Evolutionary conservation across 92 coral and sea anemone genomes (phyloP).

Genomic region (Epizoanthus scotinus): DNA sequence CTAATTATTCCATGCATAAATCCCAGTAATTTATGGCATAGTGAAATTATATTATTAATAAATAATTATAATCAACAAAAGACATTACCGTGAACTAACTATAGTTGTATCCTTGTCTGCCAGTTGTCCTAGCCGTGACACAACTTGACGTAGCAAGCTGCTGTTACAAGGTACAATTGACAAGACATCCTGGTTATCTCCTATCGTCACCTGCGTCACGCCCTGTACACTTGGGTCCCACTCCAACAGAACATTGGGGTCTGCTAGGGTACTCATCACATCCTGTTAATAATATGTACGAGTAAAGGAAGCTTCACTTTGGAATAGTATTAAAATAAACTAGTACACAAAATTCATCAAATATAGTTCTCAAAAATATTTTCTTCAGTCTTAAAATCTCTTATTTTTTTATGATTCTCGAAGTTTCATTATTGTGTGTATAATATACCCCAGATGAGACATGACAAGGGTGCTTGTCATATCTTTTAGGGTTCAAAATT

Average conservation of each 20-base stretch:
- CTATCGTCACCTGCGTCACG: conserved; percentile 61
- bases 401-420: too few relatives aligned
- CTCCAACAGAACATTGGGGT: conserved; percentile 57
- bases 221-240: conserved; percentile 73
- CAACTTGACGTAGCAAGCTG: not conserved
- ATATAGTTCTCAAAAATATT: too few relatives aligned
- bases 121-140: conserved; percentile 19
- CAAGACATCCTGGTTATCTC: conserved; percentile 70
- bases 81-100: conserved; percentile 6
- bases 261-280: conserved; percentile 62
- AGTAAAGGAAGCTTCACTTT: not conserved
- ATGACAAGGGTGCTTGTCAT: too few relatives aligned
- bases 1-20: not conserved
- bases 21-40: not conserved
- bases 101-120: conserved; percentile 19
- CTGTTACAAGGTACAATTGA: conserved; percentile 54
- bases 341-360: too few relatives aligned
- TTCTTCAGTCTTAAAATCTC: too few relatives aligned
- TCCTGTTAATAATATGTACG: conserved; percentile 62
- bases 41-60: not conserved
- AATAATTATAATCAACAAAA: not conserved
- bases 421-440: too few relatives aligned
- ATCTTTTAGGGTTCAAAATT: too few relatives aligned
- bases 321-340: too few relatives aligned
- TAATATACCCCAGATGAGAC: too few relatives aligned